phyloP scores from a whole-genome alignment of 2,113 vertebrate species.

The Gasterosteus aculeatus region DNA sequence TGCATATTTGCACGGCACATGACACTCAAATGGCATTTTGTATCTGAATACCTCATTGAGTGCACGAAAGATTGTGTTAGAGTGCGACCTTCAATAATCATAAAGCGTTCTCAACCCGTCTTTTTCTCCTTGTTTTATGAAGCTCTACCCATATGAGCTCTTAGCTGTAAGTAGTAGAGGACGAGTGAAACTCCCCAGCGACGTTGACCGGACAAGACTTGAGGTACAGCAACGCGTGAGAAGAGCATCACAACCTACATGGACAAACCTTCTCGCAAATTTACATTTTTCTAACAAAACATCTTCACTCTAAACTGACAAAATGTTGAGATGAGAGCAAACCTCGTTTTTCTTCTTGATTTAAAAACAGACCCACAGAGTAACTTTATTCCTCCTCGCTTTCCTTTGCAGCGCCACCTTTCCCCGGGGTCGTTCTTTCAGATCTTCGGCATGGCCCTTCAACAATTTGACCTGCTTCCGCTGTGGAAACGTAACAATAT shows the following conservation, averaged over 20 bases:
- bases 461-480: conserved; percentile 94
- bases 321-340: background rate
- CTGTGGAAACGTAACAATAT: conserved; percentile 98
- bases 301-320: background rate
- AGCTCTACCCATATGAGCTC: conserved; percentile 97
- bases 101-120: conserved; percentile 55
- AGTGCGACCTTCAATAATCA: conserved; percentile 31
- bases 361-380: background rate
- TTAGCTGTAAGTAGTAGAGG: conserved; percentile 92
- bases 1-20: conserved; percentile 2
- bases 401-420: conserved; percentile 86
- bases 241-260: background rate
- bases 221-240: conserved; percentile 82
- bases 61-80: background rate
- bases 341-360: no score
- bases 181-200: conserved; percentile 91
- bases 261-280: no score
- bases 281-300: background rate
- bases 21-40: conserved; percentile 10
- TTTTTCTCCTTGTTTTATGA: conserved; percentile 67
- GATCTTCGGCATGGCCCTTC: conserved; percentile 92
- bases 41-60: conserved; percentile 19
- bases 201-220: conserved; percentile 94
- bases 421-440: conserved; percentile 90
- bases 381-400: conserved; percentile 1